These are phyloP conservation scores for Sinotaia quadrata DNA, from an alignment of 2,888 invertebrate species.

Conservation along the genomic window DNA sequence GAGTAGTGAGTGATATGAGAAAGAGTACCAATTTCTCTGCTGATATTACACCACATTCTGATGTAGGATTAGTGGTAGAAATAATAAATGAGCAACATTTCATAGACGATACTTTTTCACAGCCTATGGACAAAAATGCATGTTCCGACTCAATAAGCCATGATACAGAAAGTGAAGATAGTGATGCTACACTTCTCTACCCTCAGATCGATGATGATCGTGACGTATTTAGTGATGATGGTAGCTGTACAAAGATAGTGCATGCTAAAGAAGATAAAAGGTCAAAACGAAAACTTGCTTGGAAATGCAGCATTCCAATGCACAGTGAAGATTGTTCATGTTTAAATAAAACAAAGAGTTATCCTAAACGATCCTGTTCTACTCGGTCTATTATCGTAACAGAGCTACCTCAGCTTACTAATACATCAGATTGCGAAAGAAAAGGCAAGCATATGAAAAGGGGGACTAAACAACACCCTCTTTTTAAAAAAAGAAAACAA, in stretches of 20 bases:
- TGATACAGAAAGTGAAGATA: slow-evolving; percentile 2
- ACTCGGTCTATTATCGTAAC: neutral
- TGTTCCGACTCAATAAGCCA: too few relatives aligned
- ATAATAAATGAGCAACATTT: too few relatives aligned
- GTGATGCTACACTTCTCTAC: slow-evolving; percentile 21
- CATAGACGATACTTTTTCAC: too few relatives aligned
- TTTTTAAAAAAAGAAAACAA: slow-evolving; percentile 22
- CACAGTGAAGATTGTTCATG: too few relatives aligned
- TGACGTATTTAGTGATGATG: neutral
- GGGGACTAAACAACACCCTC: slow-evolving; percentile 3
- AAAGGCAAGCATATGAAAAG: neutral
- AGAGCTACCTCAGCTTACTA: neutral
- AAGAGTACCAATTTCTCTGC: neutral
- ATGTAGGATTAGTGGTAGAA: too few relatives aligned
- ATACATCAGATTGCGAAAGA: neutral
- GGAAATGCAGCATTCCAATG: neutral
- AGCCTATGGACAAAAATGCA: too few relatives aligned
- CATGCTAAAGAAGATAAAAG: neutral
- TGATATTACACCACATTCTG: neutral
- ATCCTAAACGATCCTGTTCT: slow-evolving; percentile 1
- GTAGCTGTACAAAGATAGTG: neutral
- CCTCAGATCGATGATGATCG: slow-evolving; percentile 1
- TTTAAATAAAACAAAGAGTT: neutral
- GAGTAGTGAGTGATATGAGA: too few relatives aligned
- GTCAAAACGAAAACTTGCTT: neutral